Conservation (phyloP, 1,140 invertebrate genomes). For the Babylonia areolata region DNA sequence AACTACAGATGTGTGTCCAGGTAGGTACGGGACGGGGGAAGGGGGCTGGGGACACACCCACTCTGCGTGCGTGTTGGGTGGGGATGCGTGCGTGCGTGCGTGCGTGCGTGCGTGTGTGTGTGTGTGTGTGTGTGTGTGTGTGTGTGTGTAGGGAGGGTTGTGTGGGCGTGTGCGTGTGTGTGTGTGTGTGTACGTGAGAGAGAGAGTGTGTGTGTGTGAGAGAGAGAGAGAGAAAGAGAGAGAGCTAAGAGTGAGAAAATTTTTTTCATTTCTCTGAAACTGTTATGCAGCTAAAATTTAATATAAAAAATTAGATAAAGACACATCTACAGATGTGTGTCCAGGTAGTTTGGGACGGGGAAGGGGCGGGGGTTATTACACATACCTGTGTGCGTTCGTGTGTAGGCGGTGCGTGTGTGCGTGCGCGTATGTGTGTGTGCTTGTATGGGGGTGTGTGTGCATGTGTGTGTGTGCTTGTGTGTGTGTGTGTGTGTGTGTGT, state of each 20-base stretch:
- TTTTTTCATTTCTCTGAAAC: too few species aligned
- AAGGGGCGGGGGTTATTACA: too few species aligned
- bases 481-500: conserved; percentile 11
- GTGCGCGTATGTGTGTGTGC: background rate
- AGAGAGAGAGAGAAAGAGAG: too few species aligned
- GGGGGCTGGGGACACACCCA: background rate
- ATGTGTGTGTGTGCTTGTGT: background rate
- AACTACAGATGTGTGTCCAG: conserved; percentile 50
- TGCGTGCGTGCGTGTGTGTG: background rate
- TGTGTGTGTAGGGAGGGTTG: background rate
- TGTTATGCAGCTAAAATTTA: too few species aligned
- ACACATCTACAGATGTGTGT: too few species aligned
- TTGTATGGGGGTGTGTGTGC: background rate
- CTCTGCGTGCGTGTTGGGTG: background rate
- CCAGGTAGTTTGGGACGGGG: too few species aligned
- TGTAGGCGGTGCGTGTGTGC: background rate
- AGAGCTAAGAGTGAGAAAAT: too few species aligned
- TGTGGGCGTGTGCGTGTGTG: background rate
- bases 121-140: background rate
- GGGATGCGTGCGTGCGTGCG: background rate
- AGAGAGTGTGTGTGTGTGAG: too few species aligned
- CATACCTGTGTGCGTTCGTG: too few species aligned
- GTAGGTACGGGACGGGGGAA: conserved; percentile 5
- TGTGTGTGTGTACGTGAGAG: background rate
- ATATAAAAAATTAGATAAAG: too few species aligned